These are phyloP conservation scores for Psammodynastes pulverulentus DNA, from an alignment of 2,113 vertebrate species.

Conservation along the genomic window DNA sequence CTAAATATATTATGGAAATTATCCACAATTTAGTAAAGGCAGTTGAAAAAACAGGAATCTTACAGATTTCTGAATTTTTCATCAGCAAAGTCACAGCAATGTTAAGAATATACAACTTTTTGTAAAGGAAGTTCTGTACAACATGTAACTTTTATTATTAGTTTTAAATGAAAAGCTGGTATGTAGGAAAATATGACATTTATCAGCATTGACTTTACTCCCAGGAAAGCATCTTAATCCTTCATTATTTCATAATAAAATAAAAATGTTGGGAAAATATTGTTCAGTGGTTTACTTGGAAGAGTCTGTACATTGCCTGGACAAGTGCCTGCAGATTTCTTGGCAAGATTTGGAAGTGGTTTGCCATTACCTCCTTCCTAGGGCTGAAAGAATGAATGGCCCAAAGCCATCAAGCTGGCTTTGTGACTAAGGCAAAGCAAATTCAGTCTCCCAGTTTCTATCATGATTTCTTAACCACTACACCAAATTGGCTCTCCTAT, in stretches of 20 bases:
- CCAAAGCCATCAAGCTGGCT: too few relatives aligned
- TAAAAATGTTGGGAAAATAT: not conserved
- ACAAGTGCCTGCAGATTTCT: too few relatives aligned
- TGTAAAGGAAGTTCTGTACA: not conserved
- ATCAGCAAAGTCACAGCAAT: not conserved
- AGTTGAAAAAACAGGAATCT: not conserved
- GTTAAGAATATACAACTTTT: not conserved
- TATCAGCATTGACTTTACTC: not conserved
- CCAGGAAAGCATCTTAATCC: not conserved
- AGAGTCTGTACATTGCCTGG: not conserved
- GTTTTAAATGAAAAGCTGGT: not conserved
- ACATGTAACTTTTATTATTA: not conserved
- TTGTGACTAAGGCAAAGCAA: too few relatives aligned
- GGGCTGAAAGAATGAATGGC: too few relatives aligned
- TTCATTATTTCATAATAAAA: not conserved
- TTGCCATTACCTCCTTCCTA: too few relatives aligned
- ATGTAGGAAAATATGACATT: not conserved
- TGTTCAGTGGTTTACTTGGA: not conserved
- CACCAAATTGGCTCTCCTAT: too few relatives aligned
- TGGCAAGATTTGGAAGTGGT: too few relatives aligned
- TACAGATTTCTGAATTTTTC: not conserved
- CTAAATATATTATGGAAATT: not conserved
- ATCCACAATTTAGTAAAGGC: not conserved
- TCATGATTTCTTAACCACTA: too few relatives aligned
- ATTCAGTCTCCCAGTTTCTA: too few relatives aligned